These are phyloP conservation scores for Oreortyx pictus DNA, from an alignment of 2,797 vertebrate species.

Conservation along the genomic window DNA sequence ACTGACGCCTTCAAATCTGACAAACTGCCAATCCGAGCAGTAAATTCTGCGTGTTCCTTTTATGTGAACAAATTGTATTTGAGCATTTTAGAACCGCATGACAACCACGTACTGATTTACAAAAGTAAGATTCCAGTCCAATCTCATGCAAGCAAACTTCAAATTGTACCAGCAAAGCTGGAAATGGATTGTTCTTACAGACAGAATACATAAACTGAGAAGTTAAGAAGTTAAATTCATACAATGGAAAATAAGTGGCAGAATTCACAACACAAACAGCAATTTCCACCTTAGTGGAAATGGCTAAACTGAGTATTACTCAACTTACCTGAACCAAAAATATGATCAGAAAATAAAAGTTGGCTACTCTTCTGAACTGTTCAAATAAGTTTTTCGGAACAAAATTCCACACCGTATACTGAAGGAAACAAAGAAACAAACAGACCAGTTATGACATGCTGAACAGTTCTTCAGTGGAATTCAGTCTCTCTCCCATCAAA, in stretches of 20 bases:
- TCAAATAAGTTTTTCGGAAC: conserved; percentile 99
- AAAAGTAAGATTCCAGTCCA: neutral
- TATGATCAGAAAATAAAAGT: conserved; percentile 99
- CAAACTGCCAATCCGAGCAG: neutral
- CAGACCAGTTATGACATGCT: neutral
- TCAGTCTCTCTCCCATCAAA: neutral
- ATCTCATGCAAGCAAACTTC: neutral
- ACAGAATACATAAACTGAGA: neutral
- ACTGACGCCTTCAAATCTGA: neutral
- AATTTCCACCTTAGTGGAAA: neutral
- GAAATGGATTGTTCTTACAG: neutral
- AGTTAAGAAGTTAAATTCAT: neutral
- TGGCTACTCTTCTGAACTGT: conserved; percentile 98
- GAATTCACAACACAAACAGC: neutral
- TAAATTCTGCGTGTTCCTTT: neutral
- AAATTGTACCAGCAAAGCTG: neutral
- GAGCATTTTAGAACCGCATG: neutral
- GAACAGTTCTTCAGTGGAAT: neutral
- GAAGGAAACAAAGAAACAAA: conserved; percentile 32
- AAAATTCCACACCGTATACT: conserved; percentile 99
- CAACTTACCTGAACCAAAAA: conserved; percentile 98
- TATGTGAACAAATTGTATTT: neutral
- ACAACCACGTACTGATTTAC: neutral
- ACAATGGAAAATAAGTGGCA: neutral
- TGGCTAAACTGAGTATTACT: neutral